A percentile compares a stretch with the other conserved stretches of the same genome.
Evolutionary conservation across 92 coral and sea anemone species (phyloP).

Genomic region (Zoanthus gigantus): DNA sequence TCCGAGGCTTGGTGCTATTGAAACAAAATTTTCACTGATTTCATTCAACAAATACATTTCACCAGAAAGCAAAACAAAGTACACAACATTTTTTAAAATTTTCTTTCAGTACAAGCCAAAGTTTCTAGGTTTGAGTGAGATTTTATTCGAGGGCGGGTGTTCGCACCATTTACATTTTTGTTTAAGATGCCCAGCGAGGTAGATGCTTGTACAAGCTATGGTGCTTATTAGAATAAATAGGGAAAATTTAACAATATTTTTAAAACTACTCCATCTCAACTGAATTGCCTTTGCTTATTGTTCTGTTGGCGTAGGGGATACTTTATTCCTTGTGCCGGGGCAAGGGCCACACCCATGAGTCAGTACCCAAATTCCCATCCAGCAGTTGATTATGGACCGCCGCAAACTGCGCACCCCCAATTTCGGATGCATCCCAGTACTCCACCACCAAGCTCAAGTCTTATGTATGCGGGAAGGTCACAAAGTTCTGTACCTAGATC

Average conservation of each 20-base stretch:
- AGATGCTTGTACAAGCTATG: constrained; percentile 5
- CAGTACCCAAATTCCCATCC: constrained; percentile 27
- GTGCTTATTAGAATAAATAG: constrained; percentile 14
- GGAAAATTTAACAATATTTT: constrained; percentile 8
- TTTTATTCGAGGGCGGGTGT: too few relatives aligned
- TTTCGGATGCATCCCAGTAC: constrained; percentile 31
- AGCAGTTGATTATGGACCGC: constrained; percentile 34
- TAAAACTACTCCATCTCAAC: constrained; percentile 11
- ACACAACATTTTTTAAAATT: constrained; percentile 21
- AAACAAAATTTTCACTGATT: constrained; percentile 21
- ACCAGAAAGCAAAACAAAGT: constrained; percentile 25
- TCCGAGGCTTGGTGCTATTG: constrained; percentile 24
- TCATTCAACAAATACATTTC: constrained; percentile 31
- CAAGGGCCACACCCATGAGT: constrained; percentile 29
- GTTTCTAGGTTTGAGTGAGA: too few relatives aligned
- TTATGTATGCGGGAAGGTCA: constrained; percentile 26
- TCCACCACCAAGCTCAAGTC: constrained; percentile 5
- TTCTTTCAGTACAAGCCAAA: background rate
- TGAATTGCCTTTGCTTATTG: constrained; percentile 28
- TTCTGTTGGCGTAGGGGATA: constrained; percentile 24
- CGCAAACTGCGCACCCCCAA: constrained; percentile 24
- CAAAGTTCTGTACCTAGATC: constrained; percentile 12
- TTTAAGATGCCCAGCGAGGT: too few relatives aligned
- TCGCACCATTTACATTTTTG: too few relatives aligned
- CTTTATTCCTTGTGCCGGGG: constrained; percentile 35